phyloP scores from a whole-genome alignment of 2,797 vertebrate genomes.

The Melanotaenia maccullochi region DNA sequence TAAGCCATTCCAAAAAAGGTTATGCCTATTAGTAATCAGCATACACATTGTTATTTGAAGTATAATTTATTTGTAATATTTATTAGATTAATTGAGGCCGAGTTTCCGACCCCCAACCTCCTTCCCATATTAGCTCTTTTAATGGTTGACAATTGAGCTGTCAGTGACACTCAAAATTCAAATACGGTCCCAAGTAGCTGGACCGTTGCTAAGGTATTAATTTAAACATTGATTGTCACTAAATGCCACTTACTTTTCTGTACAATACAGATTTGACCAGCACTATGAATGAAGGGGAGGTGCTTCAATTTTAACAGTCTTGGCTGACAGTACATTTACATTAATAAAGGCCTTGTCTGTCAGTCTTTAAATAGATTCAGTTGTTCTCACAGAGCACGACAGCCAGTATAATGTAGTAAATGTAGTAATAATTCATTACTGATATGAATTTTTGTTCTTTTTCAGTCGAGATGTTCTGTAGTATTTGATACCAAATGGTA shows the following conservation, averaged over 20 bases:
- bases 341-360: slow-evolving; percentile 27
- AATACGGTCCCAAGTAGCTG: slow-evolving; percentile 17
- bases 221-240: slow-evolving; percentile 33
- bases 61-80: slow-evolving; percentile 3
- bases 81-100: slow-evolving; percentile 14
- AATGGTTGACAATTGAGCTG: slow-evolving; percentile 30
- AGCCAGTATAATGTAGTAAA: background rate
- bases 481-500: background rate
- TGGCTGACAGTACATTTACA: slow-evolving; percentile 38
- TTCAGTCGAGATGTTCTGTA: background rate
- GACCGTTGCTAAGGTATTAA: slow-evolving; percentile 32
- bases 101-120: background rate
- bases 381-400: slow-evolving; percentile 17
- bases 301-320: slow-evolving; percentile 9
- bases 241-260: slow-evolving; percentile 30
- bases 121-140: slow-evolving; percentile 20
- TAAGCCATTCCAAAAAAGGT: slow-evolving; percentile 4
- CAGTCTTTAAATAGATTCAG: slow-evolving; percentile 23
- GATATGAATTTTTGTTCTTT: background rate
- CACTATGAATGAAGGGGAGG: slow-evolving; percentile 4
- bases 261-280: slow-evolving; percentile 11
- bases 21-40: slow-evolving; percentile 1
- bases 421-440: background rate
- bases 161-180: slow-evolving; percentile 32
- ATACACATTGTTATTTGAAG: slow-evolving; percentile 4